Conservation (phyloP, 2,888 invertebrate species). For the Drosophila algonquin region DNA sequence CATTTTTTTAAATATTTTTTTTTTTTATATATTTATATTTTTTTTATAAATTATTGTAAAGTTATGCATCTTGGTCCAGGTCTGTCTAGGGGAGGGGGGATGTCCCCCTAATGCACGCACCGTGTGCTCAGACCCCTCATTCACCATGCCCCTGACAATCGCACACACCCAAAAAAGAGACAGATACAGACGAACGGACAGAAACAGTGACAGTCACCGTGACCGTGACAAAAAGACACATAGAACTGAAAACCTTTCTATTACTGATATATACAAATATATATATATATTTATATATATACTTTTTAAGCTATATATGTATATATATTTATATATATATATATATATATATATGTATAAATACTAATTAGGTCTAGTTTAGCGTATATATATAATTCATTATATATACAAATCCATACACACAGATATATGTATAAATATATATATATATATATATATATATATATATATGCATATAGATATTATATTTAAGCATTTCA, state of each 20-base stretch:
- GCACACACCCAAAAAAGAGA: not conserved
- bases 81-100: not conserved
- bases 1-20: not conserved
- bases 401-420: slow-evolving; percentile 30
- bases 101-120: not conserved
- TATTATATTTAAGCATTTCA: slow-evolving; percentile 75
- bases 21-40: not conserved
- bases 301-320: slow-evolving; percentile 27
- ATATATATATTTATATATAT: slow-evolving; percentile 30
- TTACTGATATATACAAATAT: slow-evolving; percentile 32
- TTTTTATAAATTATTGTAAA: not conserved
- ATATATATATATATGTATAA: slow-evolving; percentile 43
- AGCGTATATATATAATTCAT: slow-evolving; percentile 33
- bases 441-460: slow-evolving; percentile 22
- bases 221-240: slow-evolving; percentile 13
- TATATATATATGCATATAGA: slow-evolving; percentile 61
- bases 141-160: not conserved
- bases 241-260: slow-evolving; percentile 34
- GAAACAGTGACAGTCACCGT: not conserved
- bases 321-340: slow-evolving; percentile 43
- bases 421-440: slow-evolving; percentile 11
- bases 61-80: not conserved
- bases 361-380: slow-evolving; percentile 37
- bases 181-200: not conserved
- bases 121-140: not conserved